Percentiles rank a stretch among this genome's conserved stretches.
Evolutionary conservation across 1,140 invertebrate species (phyloP).

Genomic region (Diuraphis noxia): DNA sequence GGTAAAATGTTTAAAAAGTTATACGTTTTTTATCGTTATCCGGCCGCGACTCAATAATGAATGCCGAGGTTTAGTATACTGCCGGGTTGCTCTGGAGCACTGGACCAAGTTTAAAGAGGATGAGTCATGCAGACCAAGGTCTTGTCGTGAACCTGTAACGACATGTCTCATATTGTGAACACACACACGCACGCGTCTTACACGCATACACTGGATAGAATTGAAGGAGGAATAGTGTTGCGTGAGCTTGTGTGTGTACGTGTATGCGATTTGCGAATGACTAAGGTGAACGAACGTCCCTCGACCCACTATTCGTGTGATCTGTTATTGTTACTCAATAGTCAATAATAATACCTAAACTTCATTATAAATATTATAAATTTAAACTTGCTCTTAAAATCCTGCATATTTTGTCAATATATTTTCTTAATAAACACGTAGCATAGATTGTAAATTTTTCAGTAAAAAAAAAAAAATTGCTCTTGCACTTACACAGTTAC

Average conservation of each 20-base stretch:
- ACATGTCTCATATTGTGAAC: background rate
- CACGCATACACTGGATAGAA: background rate
- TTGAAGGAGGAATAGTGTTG: background rate
- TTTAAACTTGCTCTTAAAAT: too few species aligned
- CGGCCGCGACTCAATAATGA: too few species aligned
- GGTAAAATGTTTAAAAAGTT: background rate
- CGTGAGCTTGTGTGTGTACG: background rate
- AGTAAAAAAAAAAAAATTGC: too few species aligned
- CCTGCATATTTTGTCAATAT: too few species aligned
- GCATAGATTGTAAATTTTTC: too few species aligned
- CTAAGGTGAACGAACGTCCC: constrained; percentile 17
- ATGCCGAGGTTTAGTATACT: background rate
- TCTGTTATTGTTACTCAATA: background rate
- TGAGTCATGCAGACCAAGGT: constrained; percentile 31
- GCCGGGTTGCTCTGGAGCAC: background rate
- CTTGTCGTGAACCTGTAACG: constrained; percentile 8
- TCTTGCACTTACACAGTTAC: too few species aligned
- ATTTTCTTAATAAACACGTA: too few species aligned
- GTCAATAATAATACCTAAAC: background rate
- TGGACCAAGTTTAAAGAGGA: background rate
- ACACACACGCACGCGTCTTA: background rate
- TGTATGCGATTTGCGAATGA: background rate
- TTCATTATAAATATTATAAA: too few species aligned
- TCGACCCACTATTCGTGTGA: background rate
- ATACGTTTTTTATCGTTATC: background rate